These are phyloP conservation scores for Ommatoiulus sabulosus DNA, from an alignment of 2,888 invertebrate genomes.

Conservation along the genomic window DNA sequence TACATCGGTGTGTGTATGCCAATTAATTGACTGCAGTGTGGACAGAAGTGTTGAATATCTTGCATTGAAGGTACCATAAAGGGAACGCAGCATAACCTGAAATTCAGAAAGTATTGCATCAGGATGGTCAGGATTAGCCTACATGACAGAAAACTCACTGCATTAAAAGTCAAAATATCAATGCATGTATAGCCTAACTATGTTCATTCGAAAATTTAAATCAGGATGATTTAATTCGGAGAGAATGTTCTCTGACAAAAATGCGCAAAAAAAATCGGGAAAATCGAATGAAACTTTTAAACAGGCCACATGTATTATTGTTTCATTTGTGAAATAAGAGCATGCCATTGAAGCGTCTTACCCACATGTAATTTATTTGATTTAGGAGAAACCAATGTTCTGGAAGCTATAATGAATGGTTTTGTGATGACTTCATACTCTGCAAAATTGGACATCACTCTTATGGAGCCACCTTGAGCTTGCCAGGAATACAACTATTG, in stretches of 20 bases:
- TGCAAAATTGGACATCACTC: too few species aligned
- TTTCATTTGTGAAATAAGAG: too few species aligned
- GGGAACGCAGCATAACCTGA: slow-evolving; percentile 45
- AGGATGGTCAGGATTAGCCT: too few species aligned
- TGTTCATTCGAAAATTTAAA: too few species aligned
- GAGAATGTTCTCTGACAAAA: too few species aligned
- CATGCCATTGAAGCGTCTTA: too few species aligned
- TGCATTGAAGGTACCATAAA: slow-evolving; percentile 20
- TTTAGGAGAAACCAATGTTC: background rate
- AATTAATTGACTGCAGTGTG: slow-evolving; percentile 37
- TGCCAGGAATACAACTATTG: background rate
- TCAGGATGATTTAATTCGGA: too few species aligned
- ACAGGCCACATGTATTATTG: too few species aligned
- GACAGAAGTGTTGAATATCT: slow-evolving; percentile 48
- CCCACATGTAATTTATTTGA: background rate
- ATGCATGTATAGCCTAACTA: background rate
- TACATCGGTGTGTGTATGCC: background rate
- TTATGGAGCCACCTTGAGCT: background rate
- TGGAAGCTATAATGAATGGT: background rate
- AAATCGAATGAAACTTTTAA: too few species aligned
- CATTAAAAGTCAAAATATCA: background rate
- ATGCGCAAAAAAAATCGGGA: too few species aligned
- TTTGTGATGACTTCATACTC: too few species aligned
- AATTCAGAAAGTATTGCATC: background rate
- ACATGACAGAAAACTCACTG: too few species aligned